These are phyloP conservation scores for Ciconia stormi DNA, from an alignment of 2,113 vertebrate genomes.

Conservation along the genomic window DNA sequence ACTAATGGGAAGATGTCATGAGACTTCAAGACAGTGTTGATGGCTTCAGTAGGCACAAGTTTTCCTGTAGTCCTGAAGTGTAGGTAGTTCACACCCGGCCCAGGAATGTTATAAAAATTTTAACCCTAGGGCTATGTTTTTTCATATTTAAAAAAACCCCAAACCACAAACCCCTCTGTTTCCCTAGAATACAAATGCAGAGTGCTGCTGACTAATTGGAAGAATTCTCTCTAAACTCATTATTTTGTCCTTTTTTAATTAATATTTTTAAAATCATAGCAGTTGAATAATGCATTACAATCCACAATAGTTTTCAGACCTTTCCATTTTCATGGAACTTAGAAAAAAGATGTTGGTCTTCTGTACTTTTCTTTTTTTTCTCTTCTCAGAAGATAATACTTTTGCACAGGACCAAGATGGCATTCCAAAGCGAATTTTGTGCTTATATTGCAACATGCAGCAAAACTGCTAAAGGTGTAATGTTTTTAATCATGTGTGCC, in stretches of 20 bases:
- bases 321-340: not conserved
- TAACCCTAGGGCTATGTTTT: not conserved
- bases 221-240: not conserved
- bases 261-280: not conserved
- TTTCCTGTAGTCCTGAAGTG: not conserved
- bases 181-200: not conserved
- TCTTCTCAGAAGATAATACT: not conserved
- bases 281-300: accelerated
- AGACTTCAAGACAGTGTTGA: not conserved
- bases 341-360: not conserved
- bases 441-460: not conserved
- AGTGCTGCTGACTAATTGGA: not conserved
- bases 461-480: not conserved
- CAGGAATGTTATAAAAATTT: not conserved
- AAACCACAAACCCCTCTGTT: not conserved
- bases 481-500: not conserved
- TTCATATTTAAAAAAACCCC: not conserved
- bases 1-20: not conserved
- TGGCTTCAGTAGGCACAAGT: not conserved
- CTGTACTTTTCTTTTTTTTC: not conserved
- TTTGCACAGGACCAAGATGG: not conserved
- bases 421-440: not conserved
- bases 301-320: not conserved
- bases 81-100: not conserved
- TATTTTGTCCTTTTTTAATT: not conserved